Evolutionary conservation across 2,797 vertebrate species (phyloP).

Genomic region (Eutrigla gurnardus): DNA sequence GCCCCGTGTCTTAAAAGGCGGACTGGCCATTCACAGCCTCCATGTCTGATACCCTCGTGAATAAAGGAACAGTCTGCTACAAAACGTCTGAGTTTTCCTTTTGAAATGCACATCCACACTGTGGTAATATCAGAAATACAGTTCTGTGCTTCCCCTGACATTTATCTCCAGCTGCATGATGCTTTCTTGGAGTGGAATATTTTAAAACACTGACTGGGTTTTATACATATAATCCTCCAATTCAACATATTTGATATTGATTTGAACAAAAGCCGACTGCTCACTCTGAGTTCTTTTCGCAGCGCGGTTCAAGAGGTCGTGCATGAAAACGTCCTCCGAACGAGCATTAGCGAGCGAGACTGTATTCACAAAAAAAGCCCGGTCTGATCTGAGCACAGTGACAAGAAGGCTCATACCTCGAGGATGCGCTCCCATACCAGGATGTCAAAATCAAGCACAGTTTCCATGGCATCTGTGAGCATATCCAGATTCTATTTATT

Average conservation of each 20-base stretch:
- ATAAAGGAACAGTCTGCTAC: conserved; percentile 23
- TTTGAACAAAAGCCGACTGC: no score
- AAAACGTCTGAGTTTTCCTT: background rate
- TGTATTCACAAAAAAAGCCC: background rate
- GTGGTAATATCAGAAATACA: background rate
- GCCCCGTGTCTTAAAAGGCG: conserved; percentile 73
- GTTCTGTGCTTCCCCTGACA: background rate
- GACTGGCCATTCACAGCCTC: conserved; percentile 62
- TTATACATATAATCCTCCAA: background rate
- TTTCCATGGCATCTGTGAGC: conserved; percentile 72
- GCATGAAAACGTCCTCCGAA: background rate
- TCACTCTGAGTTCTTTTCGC: no score
- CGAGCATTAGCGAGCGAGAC: background rate
- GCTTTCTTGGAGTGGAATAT: background rate
- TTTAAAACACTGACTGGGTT: background rate
- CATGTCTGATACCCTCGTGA: conserved; percentile 42
- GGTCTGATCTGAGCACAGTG: background rate
- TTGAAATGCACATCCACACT: conserved; percentile 13
- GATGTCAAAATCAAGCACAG: conserved; percentile 63
- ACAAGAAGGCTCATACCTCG: conserved; percentile 39
- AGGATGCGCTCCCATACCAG: conserved; percentile 30
- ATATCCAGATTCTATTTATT: conserved; percentile 64
- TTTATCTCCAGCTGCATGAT: conserved; percentile 4
- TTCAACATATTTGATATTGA: background rate
- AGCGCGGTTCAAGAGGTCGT: background rate